Evolutionary conservation across 2,113 vertebrate genomes (phyloP), one percentile per base, ranked within the genome.

Genomic region (Romanogobio albipinnatus): DNA sequence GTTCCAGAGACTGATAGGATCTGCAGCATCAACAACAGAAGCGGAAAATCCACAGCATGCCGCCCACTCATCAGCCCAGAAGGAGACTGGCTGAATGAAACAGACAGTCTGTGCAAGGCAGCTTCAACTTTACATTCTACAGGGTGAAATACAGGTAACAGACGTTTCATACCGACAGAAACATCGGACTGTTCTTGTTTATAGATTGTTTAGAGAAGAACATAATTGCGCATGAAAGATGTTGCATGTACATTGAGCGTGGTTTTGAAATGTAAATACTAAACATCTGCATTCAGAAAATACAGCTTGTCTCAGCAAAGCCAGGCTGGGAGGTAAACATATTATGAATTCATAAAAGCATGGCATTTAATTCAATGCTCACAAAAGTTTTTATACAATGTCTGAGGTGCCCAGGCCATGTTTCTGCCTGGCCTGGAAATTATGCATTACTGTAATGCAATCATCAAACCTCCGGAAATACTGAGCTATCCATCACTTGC

Each of bases 221-320:
- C 56, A 61, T 58, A 78, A 78, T 61, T 78, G 56, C 53, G 43
- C 33, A 24, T 24, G n/a, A 61, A 59, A 58, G 56, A 59, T 43
- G 33, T 59, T 59, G 22, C 33, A 15, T 56, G 39, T 43, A 59
- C 17, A n/a, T 4, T 51, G 47, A 51, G 45, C 8, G 24, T 29
- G 14, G 39, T 78, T 84, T 84, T 76, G 33, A 47, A 76, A 68
- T 76, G 43, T 11, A 84, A 66, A 66, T 64, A 84, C 71, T 51
- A 45, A 49, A 49, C 29, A 66, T 84, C 29, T 84, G 73, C 29
- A 62, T 84, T 66, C 24, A 53, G 74, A 24, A 53, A 51, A 68
- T 76, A 24, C 26, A 84, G 45, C 24, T 61, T 68, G 43, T 62
- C 83, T 77, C 73, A 77, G 58, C 74, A 76, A 77, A 66, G 73